Base-by-base conservation (phyloP, 2,888 invertebrate genomes). In the Imbricaverruca yamaguchii region DNA sequence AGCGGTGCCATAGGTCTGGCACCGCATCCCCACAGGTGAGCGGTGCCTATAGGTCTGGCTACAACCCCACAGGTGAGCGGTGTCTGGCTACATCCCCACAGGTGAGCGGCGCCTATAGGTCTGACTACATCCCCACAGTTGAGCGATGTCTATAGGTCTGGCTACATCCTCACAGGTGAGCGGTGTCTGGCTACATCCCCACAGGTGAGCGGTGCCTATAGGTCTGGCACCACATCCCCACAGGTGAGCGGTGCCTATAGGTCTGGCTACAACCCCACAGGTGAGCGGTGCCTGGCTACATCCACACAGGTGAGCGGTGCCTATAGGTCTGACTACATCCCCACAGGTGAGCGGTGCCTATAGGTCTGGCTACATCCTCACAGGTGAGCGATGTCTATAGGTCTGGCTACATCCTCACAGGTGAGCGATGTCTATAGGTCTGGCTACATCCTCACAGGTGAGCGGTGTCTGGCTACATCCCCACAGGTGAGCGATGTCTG, bases 191-290 rank as follows among this genome's bases (percentile, higher is more conserved):
- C 4, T 1, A 39, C 39, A 39, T 39, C 39, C 39, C 39, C 4
- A 39, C 59, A 15, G 83, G 83, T 82, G 81, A 83, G 23, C 80
- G 83, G 39, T 39, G 2, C 39, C 39, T 39, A 39, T 4, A 39
- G 39, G 90, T 90, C 12, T 94, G 94, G 94, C 87, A 91, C 86
- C 77, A 79, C 11, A 80, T 81, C 0, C 65, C 77, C 53, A 65
- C 55, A 13, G 83, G 83, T 82, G 81, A 83, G 23, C 80, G 83
- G 39, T n/a, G n/a, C n/a, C n/a, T n/a, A n/a, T n/a, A n/a, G n/a
- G n/a, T n/a, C n/a, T n/a, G n/a, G n/a, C n/a, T n/a, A n/a, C n/a
- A n/a, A n/a, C n/a, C n/a, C n/a, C n/a, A n/a, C n/a, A 13, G 83
- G 83, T 82, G 81, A 83, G 23, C 81, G 83, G 15, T 84, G 85